phyloP scores from a whole-genome alignment of 2,888 invertebrate genomes.

The Pterostichus niger region DNA sequence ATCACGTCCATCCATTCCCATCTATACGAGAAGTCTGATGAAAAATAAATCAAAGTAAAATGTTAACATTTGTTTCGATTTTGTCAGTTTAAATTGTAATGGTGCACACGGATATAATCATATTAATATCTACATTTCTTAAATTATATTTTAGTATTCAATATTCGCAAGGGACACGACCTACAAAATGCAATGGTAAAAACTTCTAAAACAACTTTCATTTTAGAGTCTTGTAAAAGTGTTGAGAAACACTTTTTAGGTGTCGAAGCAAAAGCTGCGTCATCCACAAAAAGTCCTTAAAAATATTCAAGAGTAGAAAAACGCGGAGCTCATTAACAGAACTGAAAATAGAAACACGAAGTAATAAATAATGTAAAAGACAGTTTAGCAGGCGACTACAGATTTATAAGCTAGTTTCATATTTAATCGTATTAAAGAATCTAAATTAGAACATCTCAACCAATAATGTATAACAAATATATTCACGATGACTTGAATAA shows the following conservation, averaged over 20 bases:
- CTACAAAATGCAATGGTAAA: too few relatives aligned
- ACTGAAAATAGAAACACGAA: constrained; percentile 37
- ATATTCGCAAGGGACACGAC: too few relatives aligned
- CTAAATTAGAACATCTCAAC: constrained; percentile 58
- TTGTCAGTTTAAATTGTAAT: too few relatives aligned
- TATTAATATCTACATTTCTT: too few relatives aligned
- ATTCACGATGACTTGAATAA: constrained; percentile 58
- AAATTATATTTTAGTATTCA: too few relatives aligned
- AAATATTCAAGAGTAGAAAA: constrained; percentile 43
- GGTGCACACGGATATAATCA: too few relatives aligned
- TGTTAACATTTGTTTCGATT: too few relatives aligned
- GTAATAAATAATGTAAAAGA: constrained; percentile 49
- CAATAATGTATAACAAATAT: constrained; percentile 60
- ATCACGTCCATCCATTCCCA: too few relatives aligned
- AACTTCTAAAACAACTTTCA: background rate
- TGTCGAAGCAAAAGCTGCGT: constrained; percentile 18
- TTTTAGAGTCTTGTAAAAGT: background rate
- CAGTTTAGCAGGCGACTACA: constrained; percentile 55
- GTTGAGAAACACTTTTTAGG: background rate
- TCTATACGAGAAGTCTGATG: too few relatives aligned
- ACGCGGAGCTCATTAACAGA: constrained; percentile 44
- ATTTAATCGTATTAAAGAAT: constrained; percentile 51
- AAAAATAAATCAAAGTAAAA: too few relatives aligned
- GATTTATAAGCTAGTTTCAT: constrained; percentile 49
- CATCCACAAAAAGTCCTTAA: constrained; percentile 36